phyloP scores from a whole-genome alignment of 2,797 vertebrate genomes.

The Glossophaga mutica region DNA sequence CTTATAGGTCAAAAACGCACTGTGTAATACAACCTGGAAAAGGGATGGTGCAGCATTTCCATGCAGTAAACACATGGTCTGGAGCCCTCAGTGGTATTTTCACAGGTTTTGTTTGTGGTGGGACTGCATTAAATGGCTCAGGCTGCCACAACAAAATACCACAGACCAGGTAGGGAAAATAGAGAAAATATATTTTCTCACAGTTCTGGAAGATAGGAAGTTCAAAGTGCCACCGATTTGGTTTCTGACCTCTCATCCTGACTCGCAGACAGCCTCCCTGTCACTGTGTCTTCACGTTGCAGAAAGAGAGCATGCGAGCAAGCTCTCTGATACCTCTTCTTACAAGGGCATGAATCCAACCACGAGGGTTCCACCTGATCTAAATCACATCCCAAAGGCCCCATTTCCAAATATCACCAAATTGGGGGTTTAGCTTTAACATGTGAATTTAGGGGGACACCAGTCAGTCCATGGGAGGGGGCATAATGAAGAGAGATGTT shows the following conservation, averaged over 20 bases:
- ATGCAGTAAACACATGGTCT: conserved; percentile 42
- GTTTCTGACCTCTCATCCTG: neutral
- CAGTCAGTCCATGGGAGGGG: neutral
- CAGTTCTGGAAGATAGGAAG: neutral
- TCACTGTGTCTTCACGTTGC: neutral
- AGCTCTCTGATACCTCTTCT: neutral
- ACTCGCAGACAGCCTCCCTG: neutral
- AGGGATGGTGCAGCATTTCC: conserved; percentile 41
- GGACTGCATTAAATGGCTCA: neutral
- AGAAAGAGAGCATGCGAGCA: neutral
- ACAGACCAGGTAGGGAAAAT: neutral
- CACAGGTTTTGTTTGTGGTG: neutral
- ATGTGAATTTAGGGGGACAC: neutral
- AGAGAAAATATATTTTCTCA: neutral
- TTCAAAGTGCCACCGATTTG: neutral
- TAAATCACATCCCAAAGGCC: neutral
- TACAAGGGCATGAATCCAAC: neutral
- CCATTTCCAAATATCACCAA: neutral
- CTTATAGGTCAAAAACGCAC: neutral
- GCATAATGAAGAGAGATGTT: neutral
- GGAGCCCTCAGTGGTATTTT: neutral
- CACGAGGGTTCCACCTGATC: neutral
- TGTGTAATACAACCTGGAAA: conserved; percentile 32
- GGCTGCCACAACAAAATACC: neutral
- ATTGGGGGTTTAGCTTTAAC: neutral